A percentile compares a stretch with the other conserved stretches of the same genome.
Conservation (phyloP, 2,888 invertebrate species). For the Melangyna quadrimaculata region DNA sequence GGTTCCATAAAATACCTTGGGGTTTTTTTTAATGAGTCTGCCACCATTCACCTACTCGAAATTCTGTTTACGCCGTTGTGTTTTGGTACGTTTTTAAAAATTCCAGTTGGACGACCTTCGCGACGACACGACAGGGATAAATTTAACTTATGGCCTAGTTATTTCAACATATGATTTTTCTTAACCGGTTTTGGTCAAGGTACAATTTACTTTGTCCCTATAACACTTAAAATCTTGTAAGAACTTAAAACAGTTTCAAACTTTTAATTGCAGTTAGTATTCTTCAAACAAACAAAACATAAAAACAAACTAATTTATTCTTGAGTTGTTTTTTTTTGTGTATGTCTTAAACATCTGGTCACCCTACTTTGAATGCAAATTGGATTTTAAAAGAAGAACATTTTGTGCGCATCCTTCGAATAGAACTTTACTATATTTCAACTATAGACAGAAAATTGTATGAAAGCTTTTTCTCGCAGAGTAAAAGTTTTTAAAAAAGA, state of each 20-base stretch:
- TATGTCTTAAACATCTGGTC: neutral
- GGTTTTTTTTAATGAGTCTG: too few species aligned
- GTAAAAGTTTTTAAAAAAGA: neutral
- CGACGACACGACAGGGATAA: too few species aligned
- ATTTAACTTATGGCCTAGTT: neutral
- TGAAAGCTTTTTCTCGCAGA: neutral
- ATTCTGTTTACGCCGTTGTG: too few species aligned
- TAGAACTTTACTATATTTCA: neutral
- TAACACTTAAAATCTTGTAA: too few species aligned
- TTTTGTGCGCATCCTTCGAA: neutral
- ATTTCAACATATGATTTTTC: too few species aligned
- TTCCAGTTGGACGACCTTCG: too few species aligned
- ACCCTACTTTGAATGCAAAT: slow-evolving; percentile 13
- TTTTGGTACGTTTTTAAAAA: too few species aligned
- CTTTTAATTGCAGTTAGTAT: neutral
- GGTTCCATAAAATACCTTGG: too few species aligned
- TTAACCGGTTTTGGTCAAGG: too few species aligned
- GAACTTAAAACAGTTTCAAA: neutral
- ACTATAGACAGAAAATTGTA: neutral
- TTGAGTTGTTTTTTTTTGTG: neutral
- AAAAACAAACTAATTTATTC: neutral
- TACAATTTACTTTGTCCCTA: too few species aligned
- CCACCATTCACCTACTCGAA: too few species aligned
- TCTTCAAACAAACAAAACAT: neutral
- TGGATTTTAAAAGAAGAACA: neutral